Evolutionary conservation across 2,888 invertebrate genomes (phyloP).

Genomic region (Empis stercorea): DNA sequence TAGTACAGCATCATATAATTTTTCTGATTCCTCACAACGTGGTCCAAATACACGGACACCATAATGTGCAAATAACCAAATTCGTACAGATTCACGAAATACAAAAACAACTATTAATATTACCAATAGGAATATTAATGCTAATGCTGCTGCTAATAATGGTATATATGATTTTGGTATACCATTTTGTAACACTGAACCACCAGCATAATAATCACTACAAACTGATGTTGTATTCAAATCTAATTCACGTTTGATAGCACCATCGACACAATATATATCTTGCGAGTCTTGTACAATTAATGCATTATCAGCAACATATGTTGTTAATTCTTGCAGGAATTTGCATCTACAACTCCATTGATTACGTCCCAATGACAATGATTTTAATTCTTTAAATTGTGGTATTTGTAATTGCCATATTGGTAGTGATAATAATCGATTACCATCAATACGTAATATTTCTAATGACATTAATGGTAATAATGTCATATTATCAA

Average conservation of each 20-base stretch:
- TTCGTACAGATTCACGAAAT: conserved; percentile 70
- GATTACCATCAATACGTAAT: conserved; percentile 73
- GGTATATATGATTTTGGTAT: conserved; percentile 71
- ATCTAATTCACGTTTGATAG: conserved; percentile 64
- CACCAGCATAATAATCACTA: conserved; percentile 74
- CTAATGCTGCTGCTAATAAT: conserved; percentile 66
- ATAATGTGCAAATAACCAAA: conserved; percentile 79
- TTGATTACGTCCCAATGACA: conserved; percentile 59
- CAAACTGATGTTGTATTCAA: conserved; percentile 70
- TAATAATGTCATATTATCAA: conserved; percentile 68
- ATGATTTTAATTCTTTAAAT: conserved; percentile 33
- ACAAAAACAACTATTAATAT: conserved; percentile 66
- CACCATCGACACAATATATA: conserved; percentile 63
- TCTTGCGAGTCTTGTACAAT: conserved; percentile 70
- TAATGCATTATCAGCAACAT: conserved; percentile 69
- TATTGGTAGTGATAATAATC: conserved; percentile 65
- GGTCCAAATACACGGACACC: conserved; percentile 68
- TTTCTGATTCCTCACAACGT: conserved; percentile 68
- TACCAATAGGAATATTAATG: conserved; percentile 61
- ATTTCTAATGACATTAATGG: conserved; percentile 68
- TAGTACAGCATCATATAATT: conserved; percentile 83
- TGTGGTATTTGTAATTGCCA: conserved; percentile 48
- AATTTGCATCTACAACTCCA: conserved; percentile 90
- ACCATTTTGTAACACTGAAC: conserved; percentile 63
- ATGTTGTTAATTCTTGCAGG: conserved; percentile 69